A percentile compares a stretch with the other conserved stretches of the same genome.
Evolutionary conservation across 2,888 invertebrate species (phyloP).

Genomic region (Venusia cambrica): DNA sequence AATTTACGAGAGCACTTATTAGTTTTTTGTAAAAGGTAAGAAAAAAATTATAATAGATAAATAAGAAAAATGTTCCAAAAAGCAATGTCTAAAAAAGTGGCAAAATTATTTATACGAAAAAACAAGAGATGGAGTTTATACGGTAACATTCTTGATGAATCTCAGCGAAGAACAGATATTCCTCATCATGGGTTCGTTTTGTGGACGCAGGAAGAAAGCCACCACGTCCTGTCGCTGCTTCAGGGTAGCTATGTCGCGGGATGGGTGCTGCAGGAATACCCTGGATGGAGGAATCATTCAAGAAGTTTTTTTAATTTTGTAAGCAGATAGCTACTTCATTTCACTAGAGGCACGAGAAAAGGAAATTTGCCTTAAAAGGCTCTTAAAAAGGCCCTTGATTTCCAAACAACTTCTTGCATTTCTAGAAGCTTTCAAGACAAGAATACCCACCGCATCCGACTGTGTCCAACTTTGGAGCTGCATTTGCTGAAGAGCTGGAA

Average conservation of each 20-base stretch:
- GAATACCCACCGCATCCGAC: conserved; percentile 78
- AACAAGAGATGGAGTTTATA: conserved; percentile 39
- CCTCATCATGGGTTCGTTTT: conserved; percentile 82
- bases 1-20: too few species aligned
- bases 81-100: background rate
- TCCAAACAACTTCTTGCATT: too few species aligned
- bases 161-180: conserved; percentile 83
- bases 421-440: too few species aligned
- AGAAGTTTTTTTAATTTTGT: background rate
- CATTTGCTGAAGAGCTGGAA: conserved; percentile 87
- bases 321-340: background rate
- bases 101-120: conserved; percentile 24
- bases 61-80: background rate
- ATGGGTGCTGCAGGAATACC: conserved; percentile 86
- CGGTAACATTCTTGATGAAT: conserved; percentile 83
- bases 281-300: conserved; percentile 55
- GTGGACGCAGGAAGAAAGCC: conserved; percentile 83
- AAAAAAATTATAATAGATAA: background rate
- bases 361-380: too few species aligned
- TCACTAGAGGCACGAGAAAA: too few species aligned
- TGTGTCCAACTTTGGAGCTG: conserved; percentile 84
- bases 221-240: conserved; percentile 85
- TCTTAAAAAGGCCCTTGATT: too few species aligned
- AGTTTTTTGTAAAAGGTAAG: too few species aligned
- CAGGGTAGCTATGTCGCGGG: conserved; percentile 81